phyloP scores from a whole-genome alignment of 2,113 vertebrate genomes.

The Sterrhoptilus dennistouni region DNA sequence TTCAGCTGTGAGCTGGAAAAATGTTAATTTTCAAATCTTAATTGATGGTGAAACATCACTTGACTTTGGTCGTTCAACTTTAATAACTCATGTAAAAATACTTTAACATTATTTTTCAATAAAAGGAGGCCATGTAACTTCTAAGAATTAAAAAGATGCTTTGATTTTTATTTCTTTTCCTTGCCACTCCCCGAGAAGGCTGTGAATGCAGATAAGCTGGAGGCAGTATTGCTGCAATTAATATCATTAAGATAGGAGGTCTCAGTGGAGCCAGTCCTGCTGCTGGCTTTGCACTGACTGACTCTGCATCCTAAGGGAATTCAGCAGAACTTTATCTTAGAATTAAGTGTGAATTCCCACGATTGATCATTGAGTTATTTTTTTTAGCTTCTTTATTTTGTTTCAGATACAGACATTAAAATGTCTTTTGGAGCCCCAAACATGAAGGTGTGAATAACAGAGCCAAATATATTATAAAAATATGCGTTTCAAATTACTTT shows the following conservation, averaged over 20 bases:
- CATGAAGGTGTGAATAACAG: neutral
- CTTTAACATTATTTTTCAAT: neutral
- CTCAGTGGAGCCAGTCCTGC: neutral
- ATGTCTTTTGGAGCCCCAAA: neutral
- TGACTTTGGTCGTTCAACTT: neutral
- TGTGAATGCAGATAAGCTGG: neutral
- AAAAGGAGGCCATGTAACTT: neutral
- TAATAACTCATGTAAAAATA: neutral
- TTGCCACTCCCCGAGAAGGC: neutral
- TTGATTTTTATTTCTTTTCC: neutral
- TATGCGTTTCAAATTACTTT: neutral
- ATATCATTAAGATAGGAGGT: neutral
- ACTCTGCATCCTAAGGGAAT: neutral
- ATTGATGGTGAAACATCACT: neutral
- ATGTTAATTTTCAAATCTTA: neutral
- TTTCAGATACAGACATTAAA: neutral
- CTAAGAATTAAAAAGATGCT: neutral
- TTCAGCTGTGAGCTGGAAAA: neutral
- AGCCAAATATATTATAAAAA: neutral
- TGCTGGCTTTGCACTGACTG: neutral
- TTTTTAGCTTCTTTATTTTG: neutral
- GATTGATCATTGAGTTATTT: fast-evolving
- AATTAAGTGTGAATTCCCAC: neutral
- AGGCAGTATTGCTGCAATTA: conserved; percentile 29
- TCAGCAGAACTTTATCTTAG: neutral